Base-by-base conservation (phyloP, 2,888 invertebrate genomes). In the Cheilosia vulpina region DNA sequence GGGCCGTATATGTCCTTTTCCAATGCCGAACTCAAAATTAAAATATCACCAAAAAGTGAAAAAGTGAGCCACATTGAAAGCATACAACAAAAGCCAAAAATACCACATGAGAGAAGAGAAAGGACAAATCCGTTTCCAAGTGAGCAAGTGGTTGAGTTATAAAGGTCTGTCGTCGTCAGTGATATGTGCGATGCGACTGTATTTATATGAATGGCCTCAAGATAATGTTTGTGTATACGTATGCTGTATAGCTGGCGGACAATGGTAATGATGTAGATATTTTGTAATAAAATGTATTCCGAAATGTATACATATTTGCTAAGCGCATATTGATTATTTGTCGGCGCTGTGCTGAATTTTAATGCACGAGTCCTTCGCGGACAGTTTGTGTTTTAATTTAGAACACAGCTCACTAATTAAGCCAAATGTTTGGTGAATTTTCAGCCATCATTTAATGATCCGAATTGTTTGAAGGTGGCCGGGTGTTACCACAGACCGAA, bases 1-100 rank as follows among this genome's bases (percentile, higher is more conserved):
- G 47, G 47, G 9, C 24, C 31, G 21, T 19, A 38, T 13, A 11
- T 75, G 62, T 79, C 63, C 73, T 63, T 65, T 68, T 55, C 57
- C 76, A 81, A 80, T 81, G 80, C 80, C 80, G 66, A 76, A 76
- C 47, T 72, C 50, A 47, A 81, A 81, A 85, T 85, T 85, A 85
- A 85, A 76, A 81, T 76, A 81, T 85, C 80, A 71, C 76, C 71
- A 65, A 85, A 76, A 65, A 72, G 34, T 55, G 52, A 72, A 77
- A 62, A 31, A 45, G n/a, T 15, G 13, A 27, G 21, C 17, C 9
- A 65, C 34, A 68, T 45, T 19, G 41, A 53, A 68, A 79, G 27
- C 17, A 68, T 24, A 43, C 21, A 73, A 62, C 55, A 78, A 68
- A 53, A 69, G 38, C 62, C 31, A 71, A 27, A 82, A 66, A 82